These are phyloP conservation scores for Halocynthia aurantium DNA, from an alignment of 23 tunicate species.

Conservation along the genomic window DNA sequence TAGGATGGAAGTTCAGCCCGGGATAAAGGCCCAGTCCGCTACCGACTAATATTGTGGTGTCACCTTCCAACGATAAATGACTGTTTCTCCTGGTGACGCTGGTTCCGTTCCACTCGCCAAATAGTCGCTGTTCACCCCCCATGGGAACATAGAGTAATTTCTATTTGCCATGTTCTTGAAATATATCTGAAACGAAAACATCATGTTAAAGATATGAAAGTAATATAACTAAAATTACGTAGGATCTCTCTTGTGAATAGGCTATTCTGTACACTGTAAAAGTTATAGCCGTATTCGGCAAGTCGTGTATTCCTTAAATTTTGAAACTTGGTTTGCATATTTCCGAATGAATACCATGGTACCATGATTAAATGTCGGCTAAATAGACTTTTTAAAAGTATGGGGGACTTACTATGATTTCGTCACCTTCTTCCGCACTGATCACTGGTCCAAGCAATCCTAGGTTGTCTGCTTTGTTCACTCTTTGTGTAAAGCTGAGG, in stretches of 20 bases:
- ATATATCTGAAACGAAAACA: neutral
- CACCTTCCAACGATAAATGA: conserved; percentile 24
- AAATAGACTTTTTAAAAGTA: neutral
- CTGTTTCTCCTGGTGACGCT: conserved; percentile 25
- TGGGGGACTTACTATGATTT: conserved; percentile 22
- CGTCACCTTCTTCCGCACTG: conserved; percentile 60
- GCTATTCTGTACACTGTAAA: no score
- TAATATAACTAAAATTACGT: neutral
- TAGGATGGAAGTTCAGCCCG: no score
- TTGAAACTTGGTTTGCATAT: no score
- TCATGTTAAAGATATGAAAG: neutral
- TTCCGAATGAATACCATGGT: no score
- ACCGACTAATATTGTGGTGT: no score
- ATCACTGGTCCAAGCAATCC: conserved; percentile 64
- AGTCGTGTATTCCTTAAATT: neutral
- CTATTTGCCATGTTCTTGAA: conserved; percentile 36
- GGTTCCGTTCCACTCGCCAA: neutral
- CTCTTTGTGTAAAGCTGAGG: conserved; percentile 18
- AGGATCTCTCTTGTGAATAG: no score
- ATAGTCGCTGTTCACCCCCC: conserved; percentile 26
- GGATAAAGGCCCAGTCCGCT: no score
- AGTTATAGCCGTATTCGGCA: neutral
- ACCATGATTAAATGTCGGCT: no score
- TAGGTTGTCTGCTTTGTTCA: conserved; percentile 25
- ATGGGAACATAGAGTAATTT: conserved; percentile 40